A percentile compares a stretch with the other conserved stretches of the same genome.
Conservation (phyloP, 2,113 vertebrate genomes). For the Sialia sialis region DNA sequence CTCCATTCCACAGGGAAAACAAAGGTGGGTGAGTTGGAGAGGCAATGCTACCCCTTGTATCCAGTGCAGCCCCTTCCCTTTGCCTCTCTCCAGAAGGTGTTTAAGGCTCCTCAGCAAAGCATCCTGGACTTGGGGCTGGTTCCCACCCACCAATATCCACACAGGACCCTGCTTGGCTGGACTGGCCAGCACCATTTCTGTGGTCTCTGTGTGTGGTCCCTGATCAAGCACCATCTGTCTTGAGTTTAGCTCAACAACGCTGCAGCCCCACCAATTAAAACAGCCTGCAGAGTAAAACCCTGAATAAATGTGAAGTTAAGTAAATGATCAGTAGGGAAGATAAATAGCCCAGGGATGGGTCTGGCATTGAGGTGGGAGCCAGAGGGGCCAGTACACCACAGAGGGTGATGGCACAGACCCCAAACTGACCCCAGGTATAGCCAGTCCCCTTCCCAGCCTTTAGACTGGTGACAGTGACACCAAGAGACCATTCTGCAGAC, state of each 20-base stretch:
- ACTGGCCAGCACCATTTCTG: conserved; percentile 8
- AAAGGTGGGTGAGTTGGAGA: neutral
- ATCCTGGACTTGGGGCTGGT: neutral
- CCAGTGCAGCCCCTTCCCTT: neutral
- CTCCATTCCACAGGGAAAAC: fast-evolving
- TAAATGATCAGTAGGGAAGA: neutral
- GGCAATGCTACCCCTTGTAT: fast-evolving
- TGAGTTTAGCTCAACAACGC: conserved; percentile 53
- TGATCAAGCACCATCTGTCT: conserved; percentile 69
- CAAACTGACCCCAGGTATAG: neutral
- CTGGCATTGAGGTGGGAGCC: neutral
- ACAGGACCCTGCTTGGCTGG: neutral
- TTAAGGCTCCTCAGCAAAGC: neutral
- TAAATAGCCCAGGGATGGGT: neutral
- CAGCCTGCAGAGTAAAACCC: conserved; percentile 18
- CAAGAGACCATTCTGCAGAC: neutral
- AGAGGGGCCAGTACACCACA: fast-evolving
- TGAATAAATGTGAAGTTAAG: conserved; percentile 30
- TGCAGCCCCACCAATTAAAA: conserved; percentile 51
- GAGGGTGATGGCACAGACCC: fast-evolving
- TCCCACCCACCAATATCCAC: neutral
- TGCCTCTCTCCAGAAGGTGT: neutral
- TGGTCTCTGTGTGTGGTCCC: conserved; percentile 62
- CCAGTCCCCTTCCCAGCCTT: neutral
- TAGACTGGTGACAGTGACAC: neutral